Evolutionary conservation across 2,888 invertebrate genomes (phyloP).

Genomic region (Hermodice carunculata): DNA sequence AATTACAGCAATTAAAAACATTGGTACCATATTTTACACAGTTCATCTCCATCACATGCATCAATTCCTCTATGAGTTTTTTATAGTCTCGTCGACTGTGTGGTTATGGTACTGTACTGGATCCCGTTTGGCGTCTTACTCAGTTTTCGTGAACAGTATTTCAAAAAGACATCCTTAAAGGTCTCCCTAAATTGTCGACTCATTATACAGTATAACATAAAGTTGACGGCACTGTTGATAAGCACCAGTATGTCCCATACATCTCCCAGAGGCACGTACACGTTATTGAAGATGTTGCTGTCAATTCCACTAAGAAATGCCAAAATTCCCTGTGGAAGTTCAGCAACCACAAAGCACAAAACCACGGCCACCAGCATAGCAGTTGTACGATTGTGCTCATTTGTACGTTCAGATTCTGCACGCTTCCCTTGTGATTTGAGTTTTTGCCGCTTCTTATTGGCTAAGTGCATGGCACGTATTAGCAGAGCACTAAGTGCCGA

Average conservation of each 20-base stretch:
- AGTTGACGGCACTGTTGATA: conserved; percentile 92
- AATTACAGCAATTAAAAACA: no score
- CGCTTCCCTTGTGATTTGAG: conserved; percentile 59
- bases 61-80: no score
- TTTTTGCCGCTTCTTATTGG: conserved; percentile 58
- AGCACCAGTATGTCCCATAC: conserved; percentile 92
- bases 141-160: conserved; percentile 4
- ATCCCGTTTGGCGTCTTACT: conserved; percentile 17
- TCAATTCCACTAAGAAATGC: conserved; percentile 77
- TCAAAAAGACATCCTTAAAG: conserved; percentile 60
- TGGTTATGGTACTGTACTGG: conserved; percentile 19
- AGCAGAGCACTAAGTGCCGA: conserved; percentile 75
- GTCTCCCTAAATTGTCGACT: conserved; percentile 87
- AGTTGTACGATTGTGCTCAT: conserved; percentile 81
- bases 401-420: conserved; percentile 60
- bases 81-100: conserved; percentile 16
- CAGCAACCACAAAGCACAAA: conserved; percentile 88
- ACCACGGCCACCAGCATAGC: conserved; percentile 89
- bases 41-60: no score
- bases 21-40: no score
- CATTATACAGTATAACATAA: conserved; percentile 94
- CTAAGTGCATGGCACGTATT: conserved; percentile 64
- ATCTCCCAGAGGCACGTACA: conserved; percentile 78
- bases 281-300: conserved; percentile 72
- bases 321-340: conserved; percentile 83